A percentile compares a stretch with the other conserved stretches of the same genome.
Conservation (phyloP, 2,797 vertebrate species). For the Xenops minutus region DNA sequence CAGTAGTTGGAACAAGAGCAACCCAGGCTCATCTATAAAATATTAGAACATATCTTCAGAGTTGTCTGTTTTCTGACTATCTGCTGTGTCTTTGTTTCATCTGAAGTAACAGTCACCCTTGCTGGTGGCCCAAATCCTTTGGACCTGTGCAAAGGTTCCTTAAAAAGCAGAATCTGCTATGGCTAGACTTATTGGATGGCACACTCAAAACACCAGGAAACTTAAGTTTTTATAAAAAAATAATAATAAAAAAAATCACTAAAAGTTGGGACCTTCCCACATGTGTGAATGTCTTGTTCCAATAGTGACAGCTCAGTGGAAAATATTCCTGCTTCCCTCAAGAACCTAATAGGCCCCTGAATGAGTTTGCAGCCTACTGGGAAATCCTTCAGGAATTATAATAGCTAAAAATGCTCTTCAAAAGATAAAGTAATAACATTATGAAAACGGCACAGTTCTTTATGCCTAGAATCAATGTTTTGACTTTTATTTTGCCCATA, state of each 20-base stretch:
- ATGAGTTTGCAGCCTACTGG: not conserved
- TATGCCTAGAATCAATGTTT: not conserved
- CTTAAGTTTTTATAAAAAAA: not conserved
- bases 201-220: not conserved
- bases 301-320: not conserved
- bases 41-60: not conserved
- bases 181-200: not conserved
- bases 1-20: not conserved
- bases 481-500: not conserved
- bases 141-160: not conserved
- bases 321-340: not conserved
- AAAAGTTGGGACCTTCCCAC: not conserved
- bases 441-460: not conserved
- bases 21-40: not conserved
- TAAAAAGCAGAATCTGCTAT: not conserved
- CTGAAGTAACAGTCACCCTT: not conserved
- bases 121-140: not conserved
- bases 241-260: not conserved
- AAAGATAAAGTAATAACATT: not conserved
- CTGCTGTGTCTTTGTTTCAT: not conserved
- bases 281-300: not conserved
- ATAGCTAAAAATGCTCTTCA: not conserved
- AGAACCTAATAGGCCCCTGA: not conserved
- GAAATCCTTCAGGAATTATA: not conserved
- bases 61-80: not conserved